Evolutionary conservation across 2,797 vertebrate species (phyloP).

Genomic region (Neopelma chrysocephalum): DNA sequence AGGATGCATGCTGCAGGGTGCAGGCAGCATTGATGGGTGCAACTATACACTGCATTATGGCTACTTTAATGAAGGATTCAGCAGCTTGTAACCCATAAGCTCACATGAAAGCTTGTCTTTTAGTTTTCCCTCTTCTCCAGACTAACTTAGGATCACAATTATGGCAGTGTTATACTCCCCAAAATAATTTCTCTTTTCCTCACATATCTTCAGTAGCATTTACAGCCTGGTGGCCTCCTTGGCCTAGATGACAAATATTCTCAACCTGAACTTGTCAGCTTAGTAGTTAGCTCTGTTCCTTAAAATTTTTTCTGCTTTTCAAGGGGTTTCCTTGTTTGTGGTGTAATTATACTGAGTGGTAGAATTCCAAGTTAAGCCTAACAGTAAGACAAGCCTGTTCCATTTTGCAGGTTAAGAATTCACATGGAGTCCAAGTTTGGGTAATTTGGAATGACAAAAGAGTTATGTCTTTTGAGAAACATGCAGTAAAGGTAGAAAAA

Average conservation of each 20-base stretch:
- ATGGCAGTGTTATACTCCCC: neutral
- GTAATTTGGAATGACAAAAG: neutral
- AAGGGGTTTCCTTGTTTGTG: neutral
- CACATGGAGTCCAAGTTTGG: neutral
- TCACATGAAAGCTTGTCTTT: neutral
- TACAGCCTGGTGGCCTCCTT: neutral
- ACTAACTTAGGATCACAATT: neutral
- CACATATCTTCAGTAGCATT: neutral
- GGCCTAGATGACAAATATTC: neutral
- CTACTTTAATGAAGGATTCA: constrained; percentile 24
- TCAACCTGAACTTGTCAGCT: neutral
- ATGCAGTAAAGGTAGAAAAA: neutral
- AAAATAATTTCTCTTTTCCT: neutral
- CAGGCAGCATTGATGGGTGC: neutral
- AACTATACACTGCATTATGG: neutral
- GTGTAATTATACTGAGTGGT: neutral
- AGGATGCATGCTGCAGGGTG: neutral
- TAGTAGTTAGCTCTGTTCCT: neutral
- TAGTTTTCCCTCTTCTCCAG: neutral
- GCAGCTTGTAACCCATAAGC: neutral
- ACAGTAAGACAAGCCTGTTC: neutral
- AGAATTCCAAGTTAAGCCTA: neutral
- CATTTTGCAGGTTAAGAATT: neutral
- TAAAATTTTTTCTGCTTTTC: neutral
- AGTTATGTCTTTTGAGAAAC: neutral